phyloP scores from a whole-genome alignment of 2,888 invertebrate species.

The Eilema caniola region DNA sequence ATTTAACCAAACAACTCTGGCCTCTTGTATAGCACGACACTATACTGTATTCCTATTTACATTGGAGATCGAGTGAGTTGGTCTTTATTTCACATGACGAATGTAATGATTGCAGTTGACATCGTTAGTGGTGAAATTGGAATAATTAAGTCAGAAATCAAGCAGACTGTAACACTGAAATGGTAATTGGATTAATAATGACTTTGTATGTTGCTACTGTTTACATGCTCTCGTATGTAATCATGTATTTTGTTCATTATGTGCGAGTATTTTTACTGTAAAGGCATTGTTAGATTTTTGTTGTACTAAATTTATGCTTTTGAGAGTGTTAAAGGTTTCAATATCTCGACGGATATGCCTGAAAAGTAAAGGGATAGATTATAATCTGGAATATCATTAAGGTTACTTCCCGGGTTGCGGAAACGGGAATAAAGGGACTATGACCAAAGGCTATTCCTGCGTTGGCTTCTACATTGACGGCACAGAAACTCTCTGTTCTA shows the following conservation, averaged over 20 bases:
- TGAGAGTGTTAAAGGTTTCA: neutral
- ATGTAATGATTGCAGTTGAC: conserved; percentile 66
- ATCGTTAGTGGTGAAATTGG: conserved; percentile 58
- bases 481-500: too few species aligned
- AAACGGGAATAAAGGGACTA: too few species aligned
- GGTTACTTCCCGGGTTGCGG: too few species aligned
- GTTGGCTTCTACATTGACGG: too few species aligned
- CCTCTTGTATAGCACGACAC: conserved; percentile 15
- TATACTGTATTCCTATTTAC: conserved; percentile 12
- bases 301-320: neutral
- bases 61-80: conserved; percentile 39
- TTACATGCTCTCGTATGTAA: neutral
- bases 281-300: neutral
- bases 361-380: too few species aligned
- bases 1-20: conserved; percentile 38
- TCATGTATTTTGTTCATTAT: neutral
- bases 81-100: conserved; percentile 52
- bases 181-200: conserved; percentile 51
- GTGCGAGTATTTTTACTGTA: neutral
- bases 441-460: too few species aligned
- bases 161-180: conserved; percentile 52
- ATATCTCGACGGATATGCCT: too few species aligned
- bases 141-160: conserved; percentile 61
- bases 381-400: too few species aligned
- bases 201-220: neutral